Evolutionary conservation across 2,113 vertebrate genomes (phyloP), one percentile per base, ranked within the genome.

Genomic region (Dascyllus trimaculatus): DNA sequence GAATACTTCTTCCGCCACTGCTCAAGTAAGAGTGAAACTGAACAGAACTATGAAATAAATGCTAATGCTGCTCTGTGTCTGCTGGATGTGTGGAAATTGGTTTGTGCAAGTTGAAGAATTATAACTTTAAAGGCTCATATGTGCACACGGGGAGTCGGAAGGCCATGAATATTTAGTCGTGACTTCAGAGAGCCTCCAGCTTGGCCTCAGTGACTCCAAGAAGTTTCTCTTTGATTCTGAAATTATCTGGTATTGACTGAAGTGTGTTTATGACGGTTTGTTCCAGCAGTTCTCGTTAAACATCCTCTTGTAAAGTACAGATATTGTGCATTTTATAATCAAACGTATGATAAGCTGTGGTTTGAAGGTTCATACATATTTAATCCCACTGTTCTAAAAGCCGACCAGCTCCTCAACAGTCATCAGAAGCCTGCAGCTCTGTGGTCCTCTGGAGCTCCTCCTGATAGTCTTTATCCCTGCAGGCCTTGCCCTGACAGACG

Each of bases 301-400:
- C 29, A 35, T 32, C 22, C 17, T 53, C 22, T 63, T 52, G 13
- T 26, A 21, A 32, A 61, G 56, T 14, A 1, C 35, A 59, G 1
- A 25, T 35, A 10, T 35, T 1, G 7, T 46, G n/a, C 32, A 38
- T 45, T 38, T 64, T 24, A 32, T 5, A 49, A 48, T 57, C 2
- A 26, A 11, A 9, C 18, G 11, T 25, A 48, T 48, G 2, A 63
- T 13, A 1, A 56, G 18, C 25, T 48, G 25, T 18, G 11, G 17
- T 32, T 71, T 51, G 57, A 24, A 53, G 29, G 57, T 43, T 59
- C 29, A 52, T 72, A 2, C 57, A 77, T 63, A 75, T 57, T 78
- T 24, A 70, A 66, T 62, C 25, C 14, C 4, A 6, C 52, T 22
- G 26, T 68, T 77, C 82, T 69, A 81, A 71, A 75, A 58, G 25